Percentiles rank a stretch among this genome's conserved stretches.
Evolutionary conservation across 2,797 vertebrate species (phyloP).

Genomic region (Tokudaia tokunoshimensis): DNA sequence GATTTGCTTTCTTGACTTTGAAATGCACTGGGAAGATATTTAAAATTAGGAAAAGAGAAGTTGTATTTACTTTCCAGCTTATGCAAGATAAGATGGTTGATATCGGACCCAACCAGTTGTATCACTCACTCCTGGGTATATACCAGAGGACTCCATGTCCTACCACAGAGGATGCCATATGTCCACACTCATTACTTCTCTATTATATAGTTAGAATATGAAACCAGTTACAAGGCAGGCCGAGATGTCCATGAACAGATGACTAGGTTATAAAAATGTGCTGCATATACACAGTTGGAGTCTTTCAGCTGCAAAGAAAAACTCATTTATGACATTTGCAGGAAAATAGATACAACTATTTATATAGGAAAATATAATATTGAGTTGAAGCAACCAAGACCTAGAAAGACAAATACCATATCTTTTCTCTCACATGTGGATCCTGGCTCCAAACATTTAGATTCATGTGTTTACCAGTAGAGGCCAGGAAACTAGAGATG

Average conservation of each 20-base stretch:
- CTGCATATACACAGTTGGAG: neutral
- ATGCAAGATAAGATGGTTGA: slow-evolving; percentile 36
- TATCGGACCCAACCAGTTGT: neutral
- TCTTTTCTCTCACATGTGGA: neutral
- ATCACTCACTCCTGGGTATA: neutral
- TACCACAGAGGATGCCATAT: neutral
- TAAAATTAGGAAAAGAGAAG: slow-evolving; percentile 8
- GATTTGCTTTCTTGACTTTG: slow-evolving; percentile 37
- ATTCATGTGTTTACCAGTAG: neutral
- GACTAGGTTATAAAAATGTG: neutral
- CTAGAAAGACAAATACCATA: neutral
- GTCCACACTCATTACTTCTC: neutral
- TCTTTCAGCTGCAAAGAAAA: neutral
- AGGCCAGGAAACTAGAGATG: neutral
- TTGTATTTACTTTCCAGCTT: slow-evolving; percentile 30
- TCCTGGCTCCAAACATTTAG: neutral
- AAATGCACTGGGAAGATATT: slow-evolving; percentile 2
- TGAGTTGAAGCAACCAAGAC: neutral
- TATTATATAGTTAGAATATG: neutral
- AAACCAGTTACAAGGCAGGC: neutral
- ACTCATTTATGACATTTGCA: neutral
- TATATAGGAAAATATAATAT: neutral
- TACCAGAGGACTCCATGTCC: neutral
- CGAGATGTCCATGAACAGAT: neutral
- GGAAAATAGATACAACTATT: neutral